Evolutionary conservation across 2,113 vertebrate species (phyloP).

Genomic region (Phyllostomus discolor): DNA sequence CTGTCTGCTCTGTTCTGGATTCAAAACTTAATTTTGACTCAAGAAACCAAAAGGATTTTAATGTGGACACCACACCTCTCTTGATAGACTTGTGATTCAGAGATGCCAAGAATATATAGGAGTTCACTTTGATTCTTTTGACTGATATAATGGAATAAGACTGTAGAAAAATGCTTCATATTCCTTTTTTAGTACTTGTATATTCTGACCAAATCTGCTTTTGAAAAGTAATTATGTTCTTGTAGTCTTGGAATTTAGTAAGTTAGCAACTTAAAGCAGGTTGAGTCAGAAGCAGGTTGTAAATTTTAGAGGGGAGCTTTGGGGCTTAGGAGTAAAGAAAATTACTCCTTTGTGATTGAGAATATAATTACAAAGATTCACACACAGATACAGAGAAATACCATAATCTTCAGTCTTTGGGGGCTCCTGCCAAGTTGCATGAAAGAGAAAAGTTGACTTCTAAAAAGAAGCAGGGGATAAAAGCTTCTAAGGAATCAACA

Average conservation of each 20-base stretch:
- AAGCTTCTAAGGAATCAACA: not conserved
- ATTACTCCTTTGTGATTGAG: slow-evolving; percentile 37
- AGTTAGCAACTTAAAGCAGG: slow-evolving; percentile 32
- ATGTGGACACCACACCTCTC: not conserved
- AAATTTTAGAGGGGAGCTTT: slow-evolving; percentile 39
- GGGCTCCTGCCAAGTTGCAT: slow-evolving; percentile 37
- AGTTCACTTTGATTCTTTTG: not conserved
- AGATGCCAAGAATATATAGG: not conserved
- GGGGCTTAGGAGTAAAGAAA: slow-evolving; percentile 46
- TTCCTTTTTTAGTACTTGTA: not conserved
- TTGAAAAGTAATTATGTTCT: slow-evolving; percentile 9
- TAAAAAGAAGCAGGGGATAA: not conserved
- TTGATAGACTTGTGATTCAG: not conserved
- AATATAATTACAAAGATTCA: slow-evolving; percentile 56
- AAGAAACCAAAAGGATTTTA: not conserved
- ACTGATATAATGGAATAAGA: not conserved
- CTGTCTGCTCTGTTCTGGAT: not conserved
- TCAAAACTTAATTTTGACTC: not conserved
- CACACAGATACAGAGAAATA: slow-evolving; percentile 27
- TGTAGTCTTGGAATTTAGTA: slow-evolving; percentile 18
- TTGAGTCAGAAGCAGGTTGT: slow-evolving; percentile 49
- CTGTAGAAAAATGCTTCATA: not conserved
- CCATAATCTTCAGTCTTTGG: slow-evolving; percentile 2
- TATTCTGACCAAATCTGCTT: not conserved
- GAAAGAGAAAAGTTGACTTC: slow-evolving; percentile 56